These are phyloP conservation scores for Lepidochitona cinerea DNA, from an alignment of 2,888 invertebrate species.

Conservation along the genomic window DNA sequence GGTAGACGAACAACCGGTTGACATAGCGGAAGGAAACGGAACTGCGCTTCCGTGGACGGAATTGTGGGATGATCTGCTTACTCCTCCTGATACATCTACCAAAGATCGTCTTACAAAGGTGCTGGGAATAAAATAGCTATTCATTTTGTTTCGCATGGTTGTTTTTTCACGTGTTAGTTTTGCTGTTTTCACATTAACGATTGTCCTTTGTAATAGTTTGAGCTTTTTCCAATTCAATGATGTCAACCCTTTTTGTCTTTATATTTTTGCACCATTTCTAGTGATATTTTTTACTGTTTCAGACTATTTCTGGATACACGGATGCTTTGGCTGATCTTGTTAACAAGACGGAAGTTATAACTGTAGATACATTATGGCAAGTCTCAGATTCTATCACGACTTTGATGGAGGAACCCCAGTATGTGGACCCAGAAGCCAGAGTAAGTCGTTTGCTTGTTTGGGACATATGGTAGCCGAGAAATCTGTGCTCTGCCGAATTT, in stretches of 20 bases:
- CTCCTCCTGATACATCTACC: conserved; percentile 2
- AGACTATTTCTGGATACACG: neutral
- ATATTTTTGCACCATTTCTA: too few relatives aligned
- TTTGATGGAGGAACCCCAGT: neutral
- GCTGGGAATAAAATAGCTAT: too few relatives aligned
- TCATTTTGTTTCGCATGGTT: too few relatives aligned
- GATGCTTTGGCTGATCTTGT: neutral
- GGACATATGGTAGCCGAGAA: too few relatives aligned
- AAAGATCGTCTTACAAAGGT: conserved; percentile 1
- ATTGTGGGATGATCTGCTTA: neutral
- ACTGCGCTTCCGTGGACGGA: conserved; percentile 5
- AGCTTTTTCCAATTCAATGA: too few relatives aligned
- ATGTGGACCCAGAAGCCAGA: neutral
- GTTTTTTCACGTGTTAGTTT: too few relatives aligned
- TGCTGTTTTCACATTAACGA: too few relatives aligned
- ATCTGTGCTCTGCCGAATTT: too few relatives aligned
- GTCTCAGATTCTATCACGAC: neutral
- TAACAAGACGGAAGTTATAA: neutral
- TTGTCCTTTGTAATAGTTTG: too few relatives aligned
- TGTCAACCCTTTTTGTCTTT: too few relatives aligned
- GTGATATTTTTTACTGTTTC: too few relatives aligned
- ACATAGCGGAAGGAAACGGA: neutral
- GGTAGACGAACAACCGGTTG: neutral
- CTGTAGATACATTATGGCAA: neutral
- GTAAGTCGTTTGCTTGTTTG: too few relatives aligned